phyloP scores from a whole-genome alignment of 2,888 invertebrate species.

The Sminthurinus aureus region DNA sequence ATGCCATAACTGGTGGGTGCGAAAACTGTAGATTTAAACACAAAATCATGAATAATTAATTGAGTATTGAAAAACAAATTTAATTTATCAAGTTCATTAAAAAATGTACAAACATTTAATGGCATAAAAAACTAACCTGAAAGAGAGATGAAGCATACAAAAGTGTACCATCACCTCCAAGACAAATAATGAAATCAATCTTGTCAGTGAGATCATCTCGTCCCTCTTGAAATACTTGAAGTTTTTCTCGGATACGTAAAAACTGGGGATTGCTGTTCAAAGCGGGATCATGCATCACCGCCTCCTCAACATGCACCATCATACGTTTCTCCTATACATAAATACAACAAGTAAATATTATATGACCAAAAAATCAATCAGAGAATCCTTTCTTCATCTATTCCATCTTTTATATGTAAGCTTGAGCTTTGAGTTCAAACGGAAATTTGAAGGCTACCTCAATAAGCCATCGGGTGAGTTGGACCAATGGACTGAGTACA shows the following conservation, averaged over 20 bases:
- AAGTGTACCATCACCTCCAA: conserved; percentile 97
- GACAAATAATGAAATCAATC: conserved; percentile 95
- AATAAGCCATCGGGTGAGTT: conserved; percentile 91
- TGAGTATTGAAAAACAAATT: too few relatives aligned
- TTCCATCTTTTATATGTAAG: too few relatives aligned
- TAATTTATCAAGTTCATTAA: too few relatives aligned
- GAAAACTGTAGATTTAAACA: conserved; percentile 75
- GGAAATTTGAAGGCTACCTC: too few relatives aligned
- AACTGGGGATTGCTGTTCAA: conserved; percentile 80
- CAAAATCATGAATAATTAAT: background rate
- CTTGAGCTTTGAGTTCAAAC: too few relatives aligned
- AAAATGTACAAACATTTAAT: too few relatives aligned
- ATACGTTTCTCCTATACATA: conserved; percentile 83
- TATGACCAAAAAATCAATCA: too few relatives aligned
- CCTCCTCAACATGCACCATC: conserved; percentile 93
- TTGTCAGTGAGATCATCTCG: conserved; percentile 95
- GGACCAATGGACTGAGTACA: conserved; percentile 88
- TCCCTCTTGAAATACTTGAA: conserved; percentile 86
- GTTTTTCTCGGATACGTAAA: conserved; percentile 77
- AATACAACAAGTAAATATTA: conserved; percentile 7
- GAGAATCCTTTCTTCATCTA: too few relatives aligned
- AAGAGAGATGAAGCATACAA: conserved; percentile 94
- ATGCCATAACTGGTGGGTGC: conserved; percentile 97
- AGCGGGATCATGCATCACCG: conserved; percentile 84
- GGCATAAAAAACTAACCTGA: conserved; percentile 66